Percentiles rank a stretch among this genome's conserved stretches.
phyloP scores from a whole-genome alignment of 2,113 vertebrate species.

The Perccottus glenii region DNA sequence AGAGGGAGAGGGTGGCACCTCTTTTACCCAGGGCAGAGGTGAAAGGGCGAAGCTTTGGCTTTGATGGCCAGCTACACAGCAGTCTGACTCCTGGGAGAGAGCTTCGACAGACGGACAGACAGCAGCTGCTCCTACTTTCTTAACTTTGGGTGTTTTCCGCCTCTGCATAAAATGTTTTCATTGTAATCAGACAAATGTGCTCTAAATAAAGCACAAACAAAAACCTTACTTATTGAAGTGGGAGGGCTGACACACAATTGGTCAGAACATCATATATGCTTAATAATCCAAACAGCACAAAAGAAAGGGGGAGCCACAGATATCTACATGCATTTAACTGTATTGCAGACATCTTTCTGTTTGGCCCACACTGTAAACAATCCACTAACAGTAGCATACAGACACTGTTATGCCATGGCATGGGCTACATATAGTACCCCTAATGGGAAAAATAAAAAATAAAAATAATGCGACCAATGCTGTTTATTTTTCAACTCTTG shows the following conservation, averaged over 20 bases:
- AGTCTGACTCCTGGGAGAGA: slow-evolving; percentile 40
- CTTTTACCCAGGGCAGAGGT: slow-evolving; percentile 61
- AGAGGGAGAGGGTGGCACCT: slow-evolving; percentile 45
- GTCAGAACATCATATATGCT: slow-evolving; percentile 14
- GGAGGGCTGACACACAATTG: slow-evolving; percentile 40
- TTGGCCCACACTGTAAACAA: no score
- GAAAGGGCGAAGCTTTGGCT: slow-evolving; percentile 58
- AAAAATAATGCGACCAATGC: background rate
- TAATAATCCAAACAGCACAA: background rate
- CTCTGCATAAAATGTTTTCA: slow-evolving; percentile 34
- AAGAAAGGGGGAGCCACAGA: background rate
- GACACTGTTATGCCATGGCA: no score
- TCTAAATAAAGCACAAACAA: slow-evolving; percentile 22
- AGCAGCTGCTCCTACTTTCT: slow-evolving; percentile 53
- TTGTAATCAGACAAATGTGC: slow-evolving; percentile 45
- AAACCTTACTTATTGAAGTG: slow-evolving; percentile 30
- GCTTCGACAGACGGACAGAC: slow-evolving; percentile 13
- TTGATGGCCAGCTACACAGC: slow-evolving; percentile 61
- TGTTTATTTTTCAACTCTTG: background rate
- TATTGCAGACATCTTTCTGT: no score
- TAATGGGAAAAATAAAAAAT: no score
- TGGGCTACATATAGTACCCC: no score
- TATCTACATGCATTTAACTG: background rate
- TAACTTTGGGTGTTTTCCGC: slow-evolving; percentile 35
- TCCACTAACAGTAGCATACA: no score